phyloP scores from a whole-genome alignment of 1,140 invertebrate genomes.

The Caenorhabditis latens region DNA sequence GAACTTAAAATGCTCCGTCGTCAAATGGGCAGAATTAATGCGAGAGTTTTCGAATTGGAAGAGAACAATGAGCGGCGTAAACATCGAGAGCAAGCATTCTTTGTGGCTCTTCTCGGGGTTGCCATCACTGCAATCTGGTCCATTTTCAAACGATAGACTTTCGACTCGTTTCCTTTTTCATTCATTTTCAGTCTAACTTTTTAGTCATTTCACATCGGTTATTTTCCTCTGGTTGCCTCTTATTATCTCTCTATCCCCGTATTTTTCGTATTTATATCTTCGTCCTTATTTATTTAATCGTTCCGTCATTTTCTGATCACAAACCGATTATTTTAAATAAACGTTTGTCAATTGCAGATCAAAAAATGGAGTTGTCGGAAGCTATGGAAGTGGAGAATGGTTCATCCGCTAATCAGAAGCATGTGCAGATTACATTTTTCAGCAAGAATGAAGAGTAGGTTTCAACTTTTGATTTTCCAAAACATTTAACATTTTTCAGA shows the following conservation, averaged over 20 bases:
- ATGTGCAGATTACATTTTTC: constrained; percentile 59
- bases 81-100: not conserved
- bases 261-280: not conserved
- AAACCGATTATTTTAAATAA: not conserved
- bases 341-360: not conserved
- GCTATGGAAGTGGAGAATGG: constrained; percentile 24
- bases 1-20: constrained; percentile 50
- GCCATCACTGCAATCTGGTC: not conserved
- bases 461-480: not conserved
- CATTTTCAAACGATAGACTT: constrained; percentile 2
- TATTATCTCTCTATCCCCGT: not conserved
- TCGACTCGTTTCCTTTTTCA: not conserved
- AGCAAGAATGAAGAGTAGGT: constrained; percentile 60
- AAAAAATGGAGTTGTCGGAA: not conserved
- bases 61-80: constrained; percentile 36
- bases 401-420: not conserved
- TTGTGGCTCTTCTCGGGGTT: constrained; percentile 32
- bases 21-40: constrained; percentile 27
- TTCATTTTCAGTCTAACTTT: not conserved
- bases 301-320: not conserved
- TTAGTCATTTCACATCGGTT: not conserved
- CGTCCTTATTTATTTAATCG: not conserved
- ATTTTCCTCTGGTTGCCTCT: not conserved
- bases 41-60: constrained; percentile 43
- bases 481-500: constrained; percentile 14